These are phyloP conservation scores for Ictalurus furcatus DNA, from an alignment of 2,113 vertebrate species.

Conservation along the genomic window DNA sequence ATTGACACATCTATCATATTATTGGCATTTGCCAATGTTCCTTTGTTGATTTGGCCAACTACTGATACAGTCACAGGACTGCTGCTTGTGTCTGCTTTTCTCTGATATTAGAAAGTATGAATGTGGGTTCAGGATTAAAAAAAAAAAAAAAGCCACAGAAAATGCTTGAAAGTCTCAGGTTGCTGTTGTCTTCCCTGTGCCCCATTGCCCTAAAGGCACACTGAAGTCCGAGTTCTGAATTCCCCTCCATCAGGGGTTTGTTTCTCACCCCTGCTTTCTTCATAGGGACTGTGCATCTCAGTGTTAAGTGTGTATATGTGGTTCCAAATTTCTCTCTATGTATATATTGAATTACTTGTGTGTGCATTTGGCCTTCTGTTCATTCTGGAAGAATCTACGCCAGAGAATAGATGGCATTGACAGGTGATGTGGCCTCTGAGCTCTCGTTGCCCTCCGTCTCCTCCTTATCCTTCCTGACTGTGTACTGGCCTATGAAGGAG, in stretches of 20 bases:
- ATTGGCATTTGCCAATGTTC: slow-evolving; percentile 64
- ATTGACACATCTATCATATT: slow-evolving; percentile 55
- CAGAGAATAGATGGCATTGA: slow-evolving; percentile 96
- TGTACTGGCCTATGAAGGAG: slow-evolving; percentile 98
- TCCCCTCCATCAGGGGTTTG: slow-evolving; percentile 34
- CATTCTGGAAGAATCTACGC: slow-evolving; percentile 72
- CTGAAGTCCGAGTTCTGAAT: slow-evolving; percentile 63
- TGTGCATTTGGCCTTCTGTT: slow-evolving; percentile 47
- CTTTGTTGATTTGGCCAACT: slow-evolving; percentile 57
- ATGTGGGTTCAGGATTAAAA: slow-evolving; percentile 49
- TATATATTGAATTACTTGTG: slow-evolving; percentile 53
- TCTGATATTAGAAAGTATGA: slow-evolving; percentile 52
- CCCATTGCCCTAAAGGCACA: slow-evolving; percentile 65
- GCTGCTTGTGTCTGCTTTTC: slow-evolving; percentile 56
- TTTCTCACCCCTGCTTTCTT: slow-evolving; percentile 44
- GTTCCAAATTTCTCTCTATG: slow-evolving; percentile 50
- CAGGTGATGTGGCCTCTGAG: slow-evolving; percentile 94
- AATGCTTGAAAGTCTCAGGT: slow-evolving; percentile 50
- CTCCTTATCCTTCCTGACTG: slow-evolving; percentile 98
- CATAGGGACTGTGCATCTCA: slow-evolving; percentile 43
- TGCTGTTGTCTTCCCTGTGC: slow-evolving; percentile 44
- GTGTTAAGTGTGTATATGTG: slow-evolving; percentile 44
- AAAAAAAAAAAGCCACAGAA: slow-evolving; percentile 52
- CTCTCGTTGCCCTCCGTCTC: slow-evolving; percentile 98
- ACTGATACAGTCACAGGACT: slow-evolving; percentile 68